A percentile compares a stretch with the other conserved stretches of the same genome.
These are phyloP conservation scores for Larimichthys polyactis DNA, from an alignment of 2,113 vertebrate species.

Conservation along the genomic window DNA sequence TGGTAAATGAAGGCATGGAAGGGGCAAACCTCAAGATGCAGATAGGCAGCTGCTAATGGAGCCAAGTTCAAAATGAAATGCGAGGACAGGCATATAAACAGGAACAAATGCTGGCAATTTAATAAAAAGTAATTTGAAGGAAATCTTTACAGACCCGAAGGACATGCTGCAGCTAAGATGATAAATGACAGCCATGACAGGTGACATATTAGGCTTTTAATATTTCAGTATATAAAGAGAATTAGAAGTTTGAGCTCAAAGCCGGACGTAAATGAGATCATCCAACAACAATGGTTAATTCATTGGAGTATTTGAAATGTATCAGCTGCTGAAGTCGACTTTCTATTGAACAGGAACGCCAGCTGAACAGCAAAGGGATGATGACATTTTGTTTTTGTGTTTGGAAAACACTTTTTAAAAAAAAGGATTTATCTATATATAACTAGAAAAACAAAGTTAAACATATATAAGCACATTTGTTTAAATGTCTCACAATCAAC, in stretches of 20 bases:
- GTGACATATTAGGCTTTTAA: constrained; percentile 82
- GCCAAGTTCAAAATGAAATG: constrained; percentile 53
- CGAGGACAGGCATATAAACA: constrained; percentile 62
- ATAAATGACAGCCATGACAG: constrained; percentile 75
- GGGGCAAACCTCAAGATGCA: constrained; percentile 57
- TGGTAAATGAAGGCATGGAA: constrained; percentile 69
- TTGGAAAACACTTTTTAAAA: background rate
- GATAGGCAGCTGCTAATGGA: constrained; percentile 70
- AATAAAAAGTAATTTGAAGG: constrained; percentile 72
- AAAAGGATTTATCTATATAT: background rate
- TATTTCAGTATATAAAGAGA: constrained; percentile 79
- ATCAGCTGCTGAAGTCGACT: constrained; percentile 66
- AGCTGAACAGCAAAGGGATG: constrained; percentile 25
- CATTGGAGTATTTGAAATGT: constrained; percentile 49
- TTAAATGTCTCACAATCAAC: constrained; percentile 64
- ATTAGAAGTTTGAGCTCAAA: constrained; percentile 73
- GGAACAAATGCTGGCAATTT: constrained; percentile 72
- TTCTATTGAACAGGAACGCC: constrained; percentile 10
- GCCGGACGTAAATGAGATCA: constrained; percentile 67
- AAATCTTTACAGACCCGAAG: constrained; percentile 63
- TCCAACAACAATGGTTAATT: constrained; percentile 79
- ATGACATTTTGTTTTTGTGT: constrained; percentile 2
- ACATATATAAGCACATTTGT: constrained; percentile 38
- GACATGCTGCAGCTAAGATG: constrained; percentile 66
- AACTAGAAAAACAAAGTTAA: constrained; percentile 23